Evolutionary conservation across 2,888 invertebrate species (phyloP).

Genomic region (Orthonevra nobilis): DNA sequence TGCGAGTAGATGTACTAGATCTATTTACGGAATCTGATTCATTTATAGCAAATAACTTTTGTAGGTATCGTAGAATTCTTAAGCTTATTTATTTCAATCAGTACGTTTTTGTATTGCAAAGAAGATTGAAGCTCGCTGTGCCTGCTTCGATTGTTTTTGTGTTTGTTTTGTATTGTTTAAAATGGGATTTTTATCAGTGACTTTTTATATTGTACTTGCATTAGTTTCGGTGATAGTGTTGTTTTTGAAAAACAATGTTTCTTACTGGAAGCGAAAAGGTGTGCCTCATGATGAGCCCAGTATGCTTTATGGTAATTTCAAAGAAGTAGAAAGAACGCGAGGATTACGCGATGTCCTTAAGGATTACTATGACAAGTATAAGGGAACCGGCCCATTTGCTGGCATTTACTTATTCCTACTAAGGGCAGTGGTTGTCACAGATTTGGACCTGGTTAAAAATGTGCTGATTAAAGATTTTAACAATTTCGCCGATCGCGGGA

Average conservation of each 20-base stretch:
- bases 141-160: too few species aligned
- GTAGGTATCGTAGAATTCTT: too few species aligned
- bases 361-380: constrained; percentile 72
- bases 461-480: constrained; percentile 75
- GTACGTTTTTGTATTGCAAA: too few species aligned
- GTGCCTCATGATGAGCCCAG: constrained; percentile 71
- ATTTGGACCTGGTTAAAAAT: constrained; percentile 75
- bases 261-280: constrained; percentile 72
- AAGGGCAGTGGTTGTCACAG: constrained; percentile 75
- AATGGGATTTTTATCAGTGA: not conserved
- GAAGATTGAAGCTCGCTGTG: too few species aligned
- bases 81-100: too few species aligned
- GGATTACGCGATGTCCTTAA: constrained; percentile 72
- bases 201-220: not conserved
- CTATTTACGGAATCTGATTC: too few species aligned
- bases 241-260: constrained; percentile 3
- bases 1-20: too few species aligned
- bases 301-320: constrained; percentile 72
- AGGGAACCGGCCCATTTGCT: constrained; percentile 74
- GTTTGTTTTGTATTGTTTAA: too few species aligned
- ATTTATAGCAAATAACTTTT: too few species aligned
- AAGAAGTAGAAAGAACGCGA: constrained; percentile 62
- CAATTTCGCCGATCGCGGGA: constrained; percentile 75
- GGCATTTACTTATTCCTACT: constrained; percentile 75
- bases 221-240: not conserved